phyloP scores from a whole-genome alignment of 2,888 invertebrate species.

The Meta bourneti region DNA sequence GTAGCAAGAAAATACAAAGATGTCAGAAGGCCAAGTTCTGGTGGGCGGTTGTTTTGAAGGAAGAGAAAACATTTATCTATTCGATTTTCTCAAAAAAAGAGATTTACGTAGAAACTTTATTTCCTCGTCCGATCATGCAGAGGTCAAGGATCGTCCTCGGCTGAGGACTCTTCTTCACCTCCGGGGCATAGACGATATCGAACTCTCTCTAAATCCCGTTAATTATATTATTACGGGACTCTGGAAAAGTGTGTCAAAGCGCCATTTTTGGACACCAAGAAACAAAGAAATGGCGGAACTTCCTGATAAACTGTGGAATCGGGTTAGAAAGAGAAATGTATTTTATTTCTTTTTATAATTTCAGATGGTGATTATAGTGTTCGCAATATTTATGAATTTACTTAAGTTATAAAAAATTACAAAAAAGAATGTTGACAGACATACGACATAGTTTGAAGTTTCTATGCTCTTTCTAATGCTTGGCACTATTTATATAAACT shows the following conservation, averaged over 20 bases:
- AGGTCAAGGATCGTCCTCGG: constrained; percentile 69
- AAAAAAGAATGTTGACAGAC: too few species aligned
- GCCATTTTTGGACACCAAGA: neutral
- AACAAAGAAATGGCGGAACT: neutral
- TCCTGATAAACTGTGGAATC: neutral
- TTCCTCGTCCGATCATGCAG: constrained; percentile 27
- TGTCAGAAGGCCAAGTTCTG: neutral
- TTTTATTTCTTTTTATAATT: too few species aligned
- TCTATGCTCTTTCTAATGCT: too few species aligned
- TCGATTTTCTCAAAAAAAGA: constrained; percentile 33
- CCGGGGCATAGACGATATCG: constrained; percentile 27
- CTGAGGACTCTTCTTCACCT: constrained; percentile 45
- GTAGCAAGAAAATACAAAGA: neutral
- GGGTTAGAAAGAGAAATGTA: too few species aligned
- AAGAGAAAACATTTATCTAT: constrained; percentile 1
- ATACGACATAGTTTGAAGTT: too few species aligned
- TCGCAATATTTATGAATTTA: too few species aligned
- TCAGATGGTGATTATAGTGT: too few species aligned
- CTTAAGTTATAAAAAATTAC: too few species aligned
- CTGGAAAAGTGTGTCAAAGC: constrained; percentile 36
- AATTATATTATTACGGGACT: constrained; percentile 2
- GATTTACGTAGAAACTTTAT: constrained; percentile 51
- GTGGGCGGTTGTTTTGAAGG: constrained; percentile 2
- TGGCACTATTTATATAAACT: too few species aligned
- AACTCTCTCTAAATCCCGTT: constrained; percentile 22